Conservation (phyloP, 2,888 invertebrate genomes). For the Tenthredo mesomela region DNA sequence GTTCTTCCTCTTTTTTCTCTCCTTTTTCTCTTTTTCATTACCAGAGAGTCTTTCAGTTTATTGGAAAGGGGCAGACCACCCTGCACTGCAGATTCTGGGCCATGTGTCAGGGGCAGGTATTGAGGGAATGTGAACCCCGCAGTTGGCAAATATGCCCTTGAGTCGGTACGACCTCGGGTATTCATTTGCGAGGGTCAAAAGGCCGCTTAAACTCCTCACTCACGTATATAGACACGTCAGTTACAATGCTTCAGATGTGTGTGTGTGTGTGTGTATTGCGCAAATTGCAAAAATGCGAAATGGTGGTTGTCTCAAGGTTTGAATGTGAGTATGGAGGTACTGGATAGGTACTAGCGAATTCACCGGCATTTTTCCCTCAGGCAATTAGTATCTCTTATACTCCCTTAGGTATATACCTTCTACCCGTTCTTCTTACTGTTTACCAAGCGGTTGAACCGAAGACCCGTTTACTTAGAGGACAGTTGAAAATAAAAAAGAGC, state of each 20-base stretch:
- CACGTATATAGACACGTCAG: neutral
- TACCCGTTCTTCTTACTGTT: neutral
- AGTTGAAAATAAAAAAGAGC: neutral
- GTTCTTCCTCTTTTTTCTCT: neutral
- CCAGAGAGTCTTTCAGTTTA: neutral
- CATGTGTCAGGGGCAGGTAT: conserved; percentile 20
- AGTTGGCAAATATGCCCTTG: neutral
- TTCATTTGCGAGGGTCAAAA: conserved; percentile 29
- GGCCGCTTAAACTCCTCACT: conserved; percentile 14
- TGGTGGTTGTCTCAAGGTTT: neutral
- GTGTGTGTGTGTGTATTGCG: neutral
- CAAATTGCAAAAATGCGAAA: neutral
- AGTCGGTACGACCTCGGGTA: conserved; percentile 16
- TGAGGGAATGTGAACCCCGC: conserved; percentile 14
- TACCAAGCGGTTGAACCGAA: neutral
- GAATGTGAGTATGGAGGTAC: neutral
- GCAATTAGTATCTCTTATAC: conserved; percentile 16
- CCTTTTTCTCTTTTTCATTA: neutral
- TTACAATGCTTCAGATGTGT: neutral
- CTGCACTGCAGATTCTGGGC: neutral
- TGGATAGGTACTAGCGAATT: neutral
- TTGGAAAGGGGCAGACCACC: neutral
- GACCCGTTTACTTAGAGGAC: neutral
- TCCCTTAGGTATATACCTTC: neutral
- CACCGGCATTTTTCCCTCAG: neutral